Conservation (phyloP, 1,140 invertebrate species). For the Nautilus pompilius region DNA sequence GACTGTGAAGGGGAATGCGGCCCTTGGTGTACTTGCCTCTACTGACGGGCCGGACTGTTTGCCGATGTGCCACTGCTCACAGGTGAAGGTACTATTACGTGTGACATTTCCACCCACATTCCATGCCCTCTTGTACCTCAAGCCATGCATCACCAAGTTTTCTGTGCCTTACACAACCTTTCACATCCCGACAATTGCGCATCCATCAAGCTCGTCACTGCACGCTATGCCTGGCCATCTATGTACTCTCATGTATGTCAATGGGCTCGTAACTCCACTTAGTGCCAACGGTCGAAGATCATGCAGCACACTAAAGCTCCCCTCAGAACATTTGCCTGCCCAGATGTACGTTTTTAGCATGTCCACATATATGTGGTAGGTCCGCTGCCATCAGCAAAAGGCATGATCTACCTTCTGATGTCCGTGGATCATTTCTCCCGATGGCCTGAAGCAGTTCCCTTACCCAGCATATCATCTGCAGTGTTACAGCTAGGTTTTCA, state of each 20-base stretch:
- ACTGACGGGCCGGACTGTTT: no score
- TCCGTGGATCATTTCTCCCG: slow-evolving; percentile 14
- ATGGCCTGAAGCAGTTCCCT: slow-evolving; percentile 51
- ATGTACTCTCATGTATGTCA: not conserved
- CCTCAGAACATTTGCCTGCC: not conserved
- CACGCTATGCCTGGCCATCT: not conserved
- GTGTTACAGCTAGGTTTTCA: no score
- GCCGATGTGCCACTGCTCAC: not conserved
- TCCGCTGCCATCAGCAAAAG: not conserved
- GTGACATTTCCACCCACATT: not conserved
- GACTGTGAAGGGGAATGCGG: no score
- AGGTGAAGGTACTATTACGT: not conserved
- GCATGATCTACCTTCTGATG: slow-evolving; percentile 49
- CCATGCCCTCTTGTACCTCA: not conserved
- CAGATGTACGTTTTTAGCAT: not conserved
- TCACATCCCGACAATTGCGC: not conserved
- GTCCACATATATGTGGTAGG: not conserved
- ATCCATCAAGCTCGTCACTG: not conserved
- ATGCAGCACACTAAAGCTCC: not conserved
- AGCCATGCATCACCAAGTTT: not conserved
- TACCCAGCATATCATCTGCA: slow-evolving; percentile 50
- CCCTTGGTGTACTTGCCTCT: no score
- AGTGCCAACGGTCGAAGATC: not conserved
- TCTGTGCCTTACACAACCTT: not conserved
- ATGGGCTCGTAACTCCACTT: not conserved